Percentiles rank a stretch among this genome's conserved stretches.
These are phyloP conservation scores for Sciurus vulgaris DNA, from an alignment of 2,797 vertebrate species.

Conservation along the genomic window DNA sequence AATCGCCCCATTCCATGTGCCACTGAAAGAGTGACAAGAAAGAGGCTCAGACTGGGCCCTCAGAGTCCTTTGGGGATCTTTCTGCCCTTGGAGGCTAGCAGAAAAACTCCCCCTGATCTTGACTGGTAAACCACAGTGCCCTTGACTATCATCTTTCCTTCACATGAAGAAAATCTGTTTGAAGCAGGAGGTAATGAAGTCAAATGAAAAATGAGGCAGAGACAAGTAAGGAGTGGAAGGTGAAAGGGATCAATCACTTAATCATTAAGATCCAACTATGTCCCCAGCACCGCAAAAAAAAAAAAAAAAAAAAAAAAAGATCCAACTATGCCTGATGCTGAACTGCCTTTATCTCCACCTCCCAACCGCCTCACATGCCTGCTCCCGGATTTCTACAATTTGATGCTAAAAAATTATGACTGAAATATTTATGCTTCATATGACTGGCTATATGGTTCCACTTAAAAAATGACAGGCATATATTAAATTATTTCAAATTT, in stretches of 20 bases:
- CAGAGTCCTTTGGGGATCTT: neutral
- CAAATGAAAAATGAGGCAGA: neutral
- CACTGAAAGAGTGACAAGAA: neutral
- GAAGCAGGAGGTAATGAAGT: neutral
- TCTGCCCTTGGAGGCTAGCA: neutral
- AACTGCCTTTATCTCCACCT: neutral
- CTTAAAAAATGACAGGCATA: neutral
- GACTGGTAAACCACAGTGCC: neutral
- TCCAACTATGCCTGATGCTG: neutral
- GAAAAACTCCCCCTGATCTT: neutral
- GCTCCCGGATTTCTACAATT: neutral
- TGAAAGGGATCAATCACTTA: neutral
- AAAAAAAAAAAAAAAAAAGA: too few relatives aligned
- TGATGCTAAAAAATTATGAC: neutral
- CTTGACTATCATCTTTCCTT: neutral
- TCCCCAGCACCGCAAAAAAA: too few relatives aligned
- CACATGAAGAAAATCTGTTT: neutral
- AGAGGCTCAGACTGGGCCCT: neutral
- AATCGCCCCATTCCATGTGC: neutral
- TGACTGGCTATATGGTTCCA: neutral
- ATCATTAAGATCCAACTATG: neutral
- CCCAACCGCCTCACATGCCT: too few relatives aligned
- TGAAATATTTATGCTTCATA: neutral
- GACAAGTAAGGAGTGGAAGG: neutral
- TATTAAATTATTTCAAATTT: neutral